Percentiles rank a stretch among this genome's conserved stretches.
These are phyloP conservation scores for Leptarthrus brevirostris DNA, from an alignment of 2,888 invertebrate genomes.

Conservation along the genomic window DNA sequence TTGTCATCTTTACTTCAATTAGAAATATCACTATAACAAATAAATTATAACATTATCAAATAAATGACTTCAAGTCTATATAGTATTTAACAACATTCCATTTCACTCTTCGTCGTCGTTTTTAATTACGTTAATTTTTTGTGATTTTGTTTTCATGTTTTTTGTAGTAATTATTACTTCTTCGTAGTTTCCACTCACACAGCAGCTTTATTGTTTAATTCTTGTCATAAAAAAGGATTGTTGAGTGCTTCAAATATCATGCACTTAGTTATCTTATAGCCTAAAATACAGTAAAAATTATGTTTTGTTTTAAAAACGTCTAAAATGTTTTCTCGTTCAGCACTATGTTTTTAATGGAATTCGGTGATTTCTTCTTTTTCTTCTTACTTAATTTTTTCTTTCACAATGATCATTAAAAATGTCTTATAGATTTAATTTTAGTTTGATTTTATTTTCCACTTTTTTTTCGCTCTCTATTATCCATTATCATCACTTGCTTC, in stretches of 20 bases:
- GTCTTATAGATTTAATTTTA: constrained; percentile 1
- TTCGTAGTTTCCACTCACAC: constrained; percentile 16
- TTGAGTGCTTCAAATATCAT: constrained; percentile 7
- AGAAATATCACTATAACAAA: constrained; percentile 31
- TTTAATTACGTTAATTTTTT: background rate
- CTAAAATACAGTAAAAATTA: constrained; percentile 22
- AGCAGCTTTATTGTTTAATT: constrained; percentile 28
- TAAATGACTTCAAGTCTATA: constrained; percentile 34
- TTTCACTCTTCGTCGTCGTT: constrained; percentile 20
- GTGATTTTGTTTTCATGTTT: background rate
- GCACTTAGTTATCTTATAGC: background rate
- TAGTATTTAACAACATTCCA: constrained; percentile 36
- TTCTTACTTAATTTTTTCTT: background rate
- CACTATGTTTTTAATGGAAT: background rate
- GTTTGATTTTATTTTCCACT: background rate
- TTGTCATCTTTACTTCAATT: constrained; percentile 7
- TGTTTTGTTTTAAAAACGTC: constrained; percentile 39
- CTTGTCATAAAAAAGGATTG: constrained; percentile 20
- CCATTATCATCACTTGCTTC: constrained; percentile 72
- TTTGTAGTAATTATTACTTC: background rate
- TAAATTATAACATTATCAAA: constrained; percentile 33
- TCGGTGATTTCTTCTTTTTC: constrained; percentile 30
- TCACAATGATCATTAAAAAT: constrained; percentile 15
- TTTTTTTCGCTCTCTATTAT: constrained; percentile 59
- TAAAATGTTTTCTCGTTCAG: constrained; percentile 20